Conservation (phyloP, 2,113 vertebrate species). For the Rhinogobius similis region DNA sequence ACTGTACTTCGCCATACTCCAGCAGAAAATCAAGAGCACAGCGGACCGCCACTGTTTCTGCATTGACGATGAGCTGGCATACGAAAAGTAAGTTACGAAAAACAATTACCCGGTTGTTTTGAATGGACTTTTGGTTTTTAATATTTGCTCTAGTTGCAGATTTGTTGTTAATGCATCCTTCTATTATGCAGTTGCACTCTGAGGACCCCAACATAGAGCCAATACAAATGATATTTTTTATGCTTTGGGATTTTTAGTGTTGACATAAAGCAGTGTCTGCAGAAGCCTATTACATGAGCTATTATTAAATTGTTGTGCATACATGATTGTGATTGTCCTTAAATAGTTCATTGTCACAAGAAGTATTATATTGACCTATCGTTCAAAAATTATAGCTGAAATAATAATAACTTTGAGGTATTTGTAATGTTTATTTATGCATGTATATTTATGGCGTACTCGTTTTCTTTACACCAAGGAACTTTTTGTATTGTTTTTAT, state of each 20-base stretch:
- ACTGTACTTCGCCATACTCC: constrained; percentile 93
- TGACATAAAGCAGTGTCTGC: not conserved
- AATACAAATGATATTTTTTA: not conserved
- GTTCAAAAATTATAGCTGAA: no score
- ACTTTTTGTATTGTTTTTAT: no score
- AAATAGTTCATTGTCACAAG: not conserved
- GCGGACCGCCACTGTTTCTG: constrained; percentile 91
- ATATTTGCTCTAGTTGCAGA: not conserved
- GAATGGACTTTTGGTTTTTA: no score
- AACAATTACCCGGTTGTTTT: no score
- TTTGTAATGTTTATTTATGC: no score
- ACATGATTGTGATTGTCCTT: no score
- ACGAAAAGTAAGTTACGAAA: constrained; percentile 86
- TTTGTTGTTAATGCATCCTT: no score
- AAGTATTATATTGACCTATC: no score
- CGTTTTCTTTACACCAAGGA: no score
- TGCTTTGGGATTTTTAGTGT: not conserved
- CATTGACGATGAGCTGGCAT: constrained; percentile 93
- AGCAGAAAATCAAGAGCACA: constrained; percentile 90
- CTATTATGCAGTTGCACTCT: not conserved
- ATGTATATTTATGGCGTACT: no score
- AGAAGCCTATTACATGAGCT: not conserved
- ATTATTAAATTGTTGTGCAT: no score
- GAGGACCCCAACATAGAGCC: not conserved
- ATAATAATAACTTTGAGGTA: no score